Conservation (phyloP, 2,888 invertebrate genomes). For the Xylocampa areola region DNA sequence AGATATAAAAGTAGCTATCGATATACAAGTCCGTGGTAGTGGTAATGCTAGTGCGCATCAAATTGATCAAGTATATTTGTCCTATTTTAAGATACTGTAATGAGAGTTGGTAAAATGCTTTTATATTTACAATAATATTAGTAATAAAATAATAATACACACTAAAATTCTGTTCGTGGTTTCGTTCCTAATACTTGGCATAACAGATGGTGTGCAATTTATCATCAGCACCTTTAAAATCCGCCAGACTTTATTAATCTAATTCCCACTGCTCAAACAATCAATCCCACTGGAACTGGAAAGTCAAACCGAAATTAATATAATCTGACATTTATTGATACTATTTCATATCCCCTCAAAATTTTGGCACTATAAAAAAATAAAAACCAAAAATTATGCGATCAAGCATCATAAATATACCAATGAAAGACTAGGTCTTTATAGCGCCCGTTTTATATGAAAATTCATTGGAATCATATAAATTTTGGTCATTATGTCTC, state of each 20-base stretch:
- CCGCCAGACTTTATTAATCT: conserved; percentile 25
- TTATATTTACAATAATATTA: no score
- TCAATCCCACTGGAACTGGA: conserved; percentile 17
- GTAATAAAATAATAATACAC: no score
- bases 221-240: conserved; percentile 23
- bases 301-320: conserved; percentile 44
- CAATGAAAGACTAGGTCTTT: conserved; percentile 30
- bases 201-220: conserved; percentile 6
- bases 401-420: conserved; percentile 51
- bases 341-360: conserved; percentile 42
- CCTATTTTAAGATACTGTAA: no score
- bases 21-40: not conserved
- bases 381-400: conserved; percentile 54
- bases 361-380: conserved; percentile 44
- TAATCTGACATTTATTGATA: conserved; percentile 56
- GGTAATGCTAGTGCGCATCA: no score
- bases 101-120: no score
- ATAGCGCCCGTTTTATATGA: conserved; percentile 31
- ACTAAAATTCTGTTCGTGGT: no score
- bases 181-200: not conserved
- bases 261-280: conserved; percentile 50
- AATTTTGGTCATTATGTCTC: conserved; percentile 56
- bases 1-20: not conserved
- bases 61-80: no score
- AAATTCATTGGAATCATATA: conserved; percentile 51